Base-by-base conservation (phyloP, 2,888 invertebrate species). In the Bruchidius siliquastri region DNA sequence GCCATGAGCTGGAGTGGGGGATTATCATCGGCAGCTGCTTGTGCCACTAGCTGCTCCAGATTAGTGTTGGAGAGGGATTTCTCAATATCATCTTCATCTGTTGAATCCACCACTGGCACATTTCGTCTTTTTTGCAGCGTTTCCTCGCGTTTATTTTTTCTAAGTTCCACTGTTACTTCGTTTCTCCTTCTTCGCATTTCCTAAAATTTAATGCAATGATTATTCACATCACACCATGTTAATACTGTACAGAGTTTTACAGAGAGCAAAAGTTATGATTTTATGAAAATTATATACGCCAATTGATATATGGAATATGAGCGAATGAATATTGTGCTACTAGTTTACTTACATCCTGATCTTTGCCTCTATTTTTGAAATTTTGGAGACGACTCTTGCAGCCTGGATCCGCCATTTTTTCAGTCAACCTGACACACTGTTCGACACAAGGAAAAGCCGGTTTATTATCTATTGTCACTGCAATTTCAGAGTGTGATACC, bases 291-390 rank as follows among this genome's bases (percentile, higher is more conserved):
- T 10, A 72, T 67, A 21, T 1, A 8, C 20, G 21, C 8, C 2
- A 67, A 71, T 71, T 8, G n/a, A 66, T 22, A 70, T 71, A 1
- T 49, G 18, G 6, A 18, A 8, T 49, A 1, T 49, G 13, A 18
- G 49, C 18, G 8, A 49, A 13, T 20, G 26, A 22, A 72, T 72
- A 76, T 76, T 49, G 13, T 49, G 49, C 10, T 49, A 49, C 3
- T 8, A 49, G 1, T 13, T 49, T 87, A 93, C 96, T 94, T 90
- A 97, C 98, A 90, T 98, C 98, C 88, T 96, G 96, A 91, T 99
- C 98, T 91, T 98, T 99, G 86, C 98, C 98, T 91, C 96, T 96
- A 91, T 99, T 98, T 93, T 99, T 99, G 89, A 97, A 97, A 87
- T 92, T 94, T 88, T 94, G 94, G 91, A 96, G 92, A 89, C 96